These are phyloP conservation scores for Hormaphis cornu DNA, from an alignment of 1,140 invertebrate genomes.

Conservation along the genomic window DNA sequence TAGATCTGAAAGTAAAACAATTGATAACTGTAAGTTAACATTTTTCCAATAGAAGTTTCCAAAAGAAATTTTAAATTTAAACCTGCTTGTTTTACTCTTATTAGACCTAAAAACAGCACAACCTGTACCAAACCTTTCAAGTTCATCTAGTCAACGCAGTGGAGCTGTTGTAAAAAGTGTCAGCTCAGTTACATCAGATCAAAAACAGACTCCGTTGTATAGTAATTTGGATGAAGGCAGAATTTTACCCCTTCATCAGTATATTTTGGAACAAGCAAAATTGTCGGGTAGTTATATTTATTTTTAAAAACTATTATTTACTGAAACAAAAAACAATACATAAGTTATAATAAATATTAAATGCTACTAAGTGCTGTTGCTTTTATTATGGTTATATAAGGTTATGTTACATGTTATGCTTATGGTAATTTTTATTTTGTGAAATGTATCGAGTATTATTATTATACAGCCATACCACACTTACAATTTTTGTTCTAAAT, in stretches of 20 bases:
- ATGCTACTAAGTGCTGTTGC: no score
- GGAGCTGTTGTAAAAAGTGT: conserved; percentile 14
- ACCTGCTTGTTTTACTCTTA: neutral
- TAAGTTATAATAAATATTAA: no score
- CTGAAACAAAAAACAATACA: no score
- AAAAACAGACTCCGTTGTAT: conserved; percentile 48
- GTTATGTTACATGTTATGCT: no score
- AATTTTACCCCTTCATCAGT: conserved; percentile 72
- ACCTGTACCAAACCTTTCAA: conserved; percentile 31
- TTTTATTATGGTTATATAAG: no score
- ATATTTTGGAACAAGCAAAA: conserved; percentile 76
- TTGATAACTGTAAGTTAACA: conserved; percentile 28
- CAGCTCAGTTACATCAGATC: conserved; percentile 17
- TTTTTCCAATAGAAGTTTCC: no score
- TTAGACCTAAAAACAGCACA: conserved; percentile 1
- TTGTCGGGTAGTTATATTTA: conserved; percentile 49
- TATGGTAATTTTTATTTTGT: no score
- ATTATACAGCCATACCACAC: no score
- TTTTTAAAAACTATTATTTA: neutral
- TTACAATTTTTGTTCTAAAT: no score
- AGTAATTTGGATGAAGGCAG: conserved; percentile 58
- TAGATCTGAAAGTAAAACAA: neutral
- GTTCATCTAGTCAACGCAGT: conserved; percentile 21
- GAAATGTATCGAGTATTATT: no score
- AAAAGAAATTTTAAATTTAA: no score